Evolutionary conservation across 2,888 invertebrate genomes (phyloP).

Genomic region (Phanerotoma sp.): DNA sequence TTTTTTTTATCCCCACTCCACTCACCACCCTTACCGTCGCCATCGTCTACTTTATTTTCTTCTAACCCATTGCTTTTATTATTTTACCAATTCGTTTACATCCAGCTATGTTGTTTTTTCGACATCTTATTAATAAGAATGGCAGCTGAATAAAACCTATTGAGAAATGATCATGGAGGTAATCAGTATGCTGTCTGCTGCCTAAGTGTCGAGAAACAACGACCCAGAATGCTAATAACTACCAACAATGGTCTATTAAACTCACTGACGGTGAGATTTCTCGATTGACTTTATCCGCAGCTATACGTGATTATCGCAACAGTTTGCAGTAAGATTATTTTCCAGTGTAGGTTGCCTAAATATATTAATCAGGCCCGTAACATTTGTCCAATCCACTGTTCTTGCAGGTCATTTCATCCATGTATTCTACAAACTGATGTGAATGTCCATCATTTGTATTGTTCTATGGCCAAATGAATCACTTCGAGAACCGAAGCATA

Average conservation of each 20-base stretch:
- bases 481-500: too few species aligned
- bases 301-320: conserved; percentile 58
- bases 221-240: conserved; percentile 45
- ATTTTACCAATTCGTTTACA: conserved; percentile 23
- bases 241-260: conserved; percentile 43
- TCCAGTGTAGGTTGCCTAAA: too few species aligned
- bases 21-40: conserved; percentile 15
- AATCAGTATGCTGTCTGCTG: conserved; percentile 19
- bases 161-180: conserved; percentile 1
- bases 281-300: conserved; percentile 57
- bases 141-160: neutral
- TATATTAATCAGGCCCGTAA: too few species aligned
- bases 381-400: too few species aligned
- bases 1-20: conserved; percentile 32
- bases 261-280: conserved; percentile 52
- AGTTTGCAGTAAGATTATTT: conserved; percentile 38
- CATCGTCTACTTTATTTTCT: conserved; percentile 10
- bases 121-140: neutral
- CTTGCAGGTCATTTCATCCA: too few species aligned
- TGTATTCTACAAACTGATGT: too few species aligned
- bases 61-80: conserved; percentile 22
- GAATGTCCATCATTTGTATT: too few species aligned
- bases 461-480: too few species aligned
- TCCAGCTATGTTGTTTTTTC: neutral
- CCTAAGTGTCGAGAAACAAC: conserved; percentile 40